Conservation (phyloP, 2,888 invertebrate species). For the Chouioia cunea region DNA sequence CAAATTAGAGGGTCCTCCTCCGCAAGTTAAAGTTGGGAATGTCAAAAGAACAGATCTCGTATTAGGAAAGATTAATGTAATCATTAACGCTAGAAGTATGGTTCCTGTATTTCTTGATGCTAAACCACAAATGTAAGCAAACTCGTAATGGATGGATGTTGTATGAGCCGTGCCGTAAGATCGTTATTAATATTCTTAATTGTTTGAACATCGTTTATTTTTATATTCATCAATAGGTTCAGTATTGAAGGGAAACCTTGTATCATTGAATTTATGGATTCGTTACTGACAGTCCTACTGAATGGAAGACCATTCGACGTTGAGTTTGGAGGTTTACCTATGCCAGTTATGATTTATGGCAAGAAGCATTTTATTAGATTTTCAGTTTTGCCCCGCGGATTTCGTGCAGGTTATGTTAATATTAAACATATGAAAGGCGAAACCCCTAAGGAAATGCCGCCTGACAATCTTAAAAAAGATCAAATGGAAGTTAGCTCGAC, state of each 20-base stretch:
- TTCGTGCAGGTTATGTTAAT: constrained; percentile 78
- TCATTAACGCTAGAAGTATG: constrained; percentile 84
- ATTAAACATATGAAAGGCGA: constrained; percentile 82
- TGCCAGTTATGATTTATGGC: constrained; percentile 80
- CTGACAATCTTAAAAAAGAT: constrained; percentile 48
- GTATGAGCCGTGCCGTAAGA: not conserved
- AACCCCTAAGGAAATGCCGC: constrained; percentile 61
- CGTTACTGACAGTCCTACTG: constrained; percentile 81
- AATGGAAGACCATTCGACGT: constrained; percentile 84
- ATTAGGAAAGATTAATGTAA: constrained; percentile 85
- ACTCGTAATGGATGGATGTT: too few species aligned
- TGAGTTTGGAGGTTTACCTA: constrained; percentile 87
- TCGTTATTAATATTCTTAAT: constrained; percentile 20
- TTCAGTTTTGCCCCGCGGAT: constrained; percentile 80
- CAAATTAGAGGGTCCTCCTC: constrained; percentile 90
- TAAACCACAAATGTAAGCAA: constrained; percentile 77
- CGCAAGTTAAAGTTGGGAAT: constrained; percentile 92
- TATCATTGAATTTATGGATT: constrained; percentile 84
- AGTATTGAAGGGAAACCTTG: constrained; percentile 79
- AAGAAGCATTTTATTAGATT: constrained; percentile 86
- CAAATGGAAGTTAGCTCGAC: constrained; percentile 41
- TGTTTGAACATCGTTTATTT: too few species aligned
- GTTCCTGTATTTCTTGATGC: constrained; percentile 87
- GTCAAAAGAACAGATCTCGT: constrained; percentile 83
- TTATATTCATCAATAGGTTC: constrained; percentile 67